Percentiles rank a stretch among this genome's conserved stretches.
Conservation (phyloP, 2,888 invertebrate genomes). For the Neoaliturus tenellus region DNA sequence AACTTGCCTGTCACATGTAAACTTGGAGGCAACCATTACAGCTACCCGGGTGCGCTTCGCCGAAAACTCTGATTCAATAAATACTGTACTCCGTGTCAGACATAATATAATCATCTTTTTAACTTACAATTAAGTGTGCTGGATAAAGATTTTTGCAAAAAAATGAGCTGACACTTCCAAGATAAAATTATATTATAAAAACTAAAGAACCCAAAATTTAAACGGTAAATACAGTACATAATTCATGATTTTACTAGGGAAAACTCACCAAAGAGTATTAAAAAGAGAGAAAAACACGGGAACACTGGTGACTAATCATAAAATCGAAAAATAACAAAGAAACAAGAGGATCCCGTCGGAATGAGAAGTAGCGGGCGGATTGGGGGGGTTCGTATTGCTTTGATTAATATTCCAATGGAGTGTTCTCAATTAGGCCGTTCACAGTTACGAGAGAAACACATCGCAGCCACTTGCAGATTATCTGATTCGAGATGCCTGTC, state of each 20-base stretch:
- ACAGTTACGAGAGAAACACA: slow-evolving; percentile 33
- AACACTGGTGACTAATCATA: neutral
- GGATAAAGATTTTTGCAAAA: no score
- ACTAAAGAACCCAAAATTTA: no score
- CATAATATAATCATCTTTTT: no score
- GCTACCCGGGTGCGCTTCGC: neutral
- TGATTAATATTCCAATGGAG: slow-evolving; percentile 51
- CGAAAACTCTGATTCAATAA: no score
- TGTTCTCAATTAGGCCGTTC: slow-evolving; percentile 48
- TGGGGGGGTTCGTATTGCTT: slow-evolving; percentile 29
- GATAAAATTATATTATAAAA: no score
- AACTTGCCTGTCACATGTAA: slow-evolving; percentile 2
- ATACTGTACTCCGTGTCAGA: no score
- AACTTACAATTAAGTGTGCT: no score
- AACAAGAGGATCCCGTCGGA: neutral
- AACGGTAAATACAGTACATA: no score
- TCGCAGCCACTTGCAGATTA: neutral
- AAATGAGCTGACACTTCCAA: no score
- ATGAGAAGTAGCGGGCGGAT: neutral
- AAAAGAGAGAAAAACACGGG: neutral
- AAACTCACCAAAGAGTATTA: no score
- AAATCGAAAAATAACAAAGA: slow-evolving; percentile 22
- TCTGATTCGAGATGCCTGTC: neutral
- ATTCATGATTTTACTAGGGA: no score
- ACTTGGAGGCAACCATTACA: neutral